Evolutionary conservation across 2,113 vertebrate species (phyloP).

Genomic region (Percopsis transmontana): DNA sequence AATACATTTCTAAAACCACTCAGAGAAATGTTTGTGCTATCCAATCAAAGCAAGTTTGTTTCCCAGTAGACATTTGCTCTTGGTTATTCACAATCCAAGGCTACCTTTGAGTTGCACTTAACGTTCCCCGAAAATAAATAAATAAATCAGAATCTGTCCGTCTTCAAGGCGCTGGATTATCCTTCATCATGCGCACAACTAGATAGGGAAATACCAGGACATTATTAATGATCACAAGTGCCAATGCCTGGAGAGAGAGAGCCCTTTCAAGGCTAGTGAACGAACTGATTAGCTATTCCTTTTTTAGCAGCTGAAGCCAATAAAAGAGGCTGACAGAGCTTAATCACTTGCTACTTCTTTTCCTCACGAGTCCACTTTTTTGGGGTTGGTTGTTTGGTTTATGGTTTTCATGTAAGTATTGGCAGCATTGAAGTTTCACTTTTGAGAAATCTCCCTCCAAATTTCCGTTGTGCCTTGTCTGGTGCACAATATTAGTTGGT

Average conservation of each 20-base stretch:
- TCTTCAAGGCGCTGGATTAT: slow-evolving; percentile 49
- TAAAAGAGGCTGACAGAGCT: slow-evolving; percentile 37
- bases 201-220: slow-evolving; percentile 51
- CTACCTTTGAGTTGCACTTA: slow-evolving; percentile 23
- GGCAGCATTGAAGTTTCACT: no score
- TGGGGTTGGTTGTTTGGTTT: neutral
- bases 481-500: neutral
- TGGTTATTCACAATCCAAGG: no score
- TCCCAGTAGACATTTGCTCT: neutral
- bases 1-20: neutral
- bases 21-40: slow-evolving; percentile 2
- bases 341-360: slow-evolving; percentile 30
- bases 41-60: neutral
- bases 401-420: slow-evolving; percentile 32
- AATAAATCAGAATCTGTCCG: slow-evolving; percentile 6
- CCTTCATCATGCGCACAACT: slow-evolving; percentile 36
- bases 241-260: slow-evolving; percentile 51
- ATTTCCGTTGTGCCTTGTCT: no score
- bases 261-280: slow-evolving; percentile 38
- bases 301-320: slow-evolving; percentile 60
- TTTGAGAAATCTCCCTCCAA: no score
- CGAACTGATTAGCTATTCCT: slow-evolving; percentile 62
- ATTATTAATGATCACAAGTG: slow-evolving; percentile 63
- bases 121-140: slow-evolving; percentile 4
- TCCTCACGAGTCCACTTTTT: slow-evolving; percentile 13